Evolutionary conservation across 37 sponge, comb jelly and placozoan species (phyloP).

Genomic region (Crambe crambe): DNA sequence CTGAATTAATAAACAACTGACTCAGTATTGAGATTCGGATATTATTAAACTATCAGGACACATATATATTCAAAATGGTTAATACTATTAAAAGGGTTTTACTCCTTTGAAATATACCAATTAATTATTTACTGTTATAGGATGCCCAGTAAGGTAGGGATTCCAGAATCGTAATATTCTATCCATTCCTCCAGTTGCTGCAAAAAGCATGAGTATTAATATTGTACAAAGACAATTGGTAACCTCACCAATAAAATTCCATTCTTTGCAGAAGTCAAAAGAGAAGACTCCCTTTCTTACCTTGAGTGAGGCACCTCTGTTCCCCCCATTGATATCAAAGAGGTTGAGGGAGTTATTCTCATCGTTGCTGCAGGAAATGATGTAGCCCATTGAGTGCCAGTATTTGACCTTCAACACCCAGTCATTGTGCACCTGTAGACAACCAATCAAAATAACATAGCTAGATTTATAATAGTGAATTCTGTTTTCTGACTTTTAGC

Average conservation of each 20-base stretch:
- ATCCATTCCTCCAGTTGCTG: slow-evolving; percentile 93
- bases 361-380: slow-evolving; percentile 84
- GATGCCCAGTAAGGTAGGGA: slow-evolving; percentile 79
- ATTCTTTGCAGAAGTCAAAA: slow-evolving; percentile 86
- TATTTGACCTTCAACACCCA: slow-evolving; percentile 85
- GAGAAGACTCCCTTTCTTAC: slow-evolving; percentile 85
- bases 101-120: not conserved
- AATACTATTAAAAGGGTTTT: too few species aligned
- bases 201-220: not conserved
- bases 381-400: slow-evolving; percentile 60
- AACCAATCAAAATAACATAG: too few species aligned
- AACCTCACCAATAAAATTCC: slow-evolving; percentile 77
- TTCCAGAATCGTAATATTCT: slow-evolving; percentile 85
- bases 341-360: slow-evolving; percentile 69
- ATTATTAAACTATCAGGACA: too few species aligned
- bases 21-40: too few species aligned
- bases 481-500: too few species aligned
- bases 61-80: too few species aligned
- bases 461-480: too few species aligned
- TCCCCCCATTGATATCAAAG: slow-evolving; percentile 43
- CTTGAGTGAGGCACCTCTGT: slow-evolving; percentile 42
- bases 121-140: slow-evolving; percentile 60
- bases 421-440: slow-evolving; percentile 77
- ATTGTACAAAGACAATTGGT: not conserved
- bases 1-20: slow-evolving; percentile 18